Percentiles rank a stretch among this genome's conserved stretches.
These are phyloP conservation scores for Galerucella pusilla DNA, from an alignment of 2,888 invertebrate species.

Conservation along the genomic window DNA sequence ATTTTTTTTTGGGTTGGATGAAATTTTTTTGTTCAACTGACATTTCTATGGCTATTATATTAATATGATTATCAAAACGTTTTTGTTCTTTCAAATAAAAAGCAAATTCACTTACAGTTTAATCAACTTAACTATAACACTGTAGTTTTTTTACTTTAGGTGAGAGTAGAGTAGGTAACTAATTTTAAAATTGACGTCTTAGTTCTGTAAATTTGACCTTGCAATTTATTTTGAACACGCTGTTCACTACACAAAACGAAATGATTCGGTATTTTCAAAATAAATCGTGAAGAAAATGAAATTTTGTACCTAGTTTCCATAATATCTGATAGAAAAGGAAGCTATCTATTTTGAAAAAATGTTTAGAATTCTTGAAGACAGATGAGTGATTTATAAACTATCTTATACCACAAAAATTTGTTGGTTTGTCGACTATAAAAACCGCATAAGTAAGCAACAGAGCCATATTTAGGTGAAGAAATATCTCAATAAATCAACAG, in stretches of 20 bases:
- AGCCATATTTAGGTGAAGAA: not conserved
- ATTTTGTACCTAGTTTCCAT: not conserved
- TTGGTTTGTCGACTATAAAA: not conserved
- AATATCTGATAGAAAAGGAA: not conserved
- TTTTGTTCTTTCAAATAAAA: too few relatives aligned
- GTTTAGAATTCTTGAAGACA: not conserved
- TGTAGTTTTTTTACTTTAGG: too few relatives aligned
- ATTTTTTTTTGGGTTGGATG: too few relatives aligned
- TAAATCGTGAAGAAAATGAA: not conserved
- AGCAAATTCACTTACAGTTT: too few relatives aligned
- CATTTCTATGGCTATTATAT: too few relatives aligned
- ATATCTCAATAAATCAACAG: not conserved
- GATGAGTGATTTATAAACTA: constrained; percentile 1
- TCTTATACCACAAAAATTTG: not conserved
- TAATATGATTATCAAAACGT: too few relatives aligned
- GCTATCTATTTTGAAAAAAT: not conserved
- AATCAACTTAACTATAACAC: too few relatives aligned
- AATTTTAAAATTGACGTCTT: too few relatives aligned
- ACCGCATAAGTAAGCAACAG: not conserved
- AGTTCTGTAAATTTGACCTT: not conserved
- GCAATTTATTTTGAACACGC: too few relatives aligned
- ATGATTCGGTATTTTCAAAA: not conserved
- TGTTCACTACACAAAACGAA: too few relatives aligned
- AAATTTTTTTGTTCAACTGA: too few relatives aligned
- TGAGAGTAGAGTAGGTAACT: too few relatives aligned